Evolutionary conservation across 37 sponge, comb jelly and placozoan genomes (phyloP), one percentile per base, ranked within the genome.

Genomic region (Crambe crambe): DNA sequence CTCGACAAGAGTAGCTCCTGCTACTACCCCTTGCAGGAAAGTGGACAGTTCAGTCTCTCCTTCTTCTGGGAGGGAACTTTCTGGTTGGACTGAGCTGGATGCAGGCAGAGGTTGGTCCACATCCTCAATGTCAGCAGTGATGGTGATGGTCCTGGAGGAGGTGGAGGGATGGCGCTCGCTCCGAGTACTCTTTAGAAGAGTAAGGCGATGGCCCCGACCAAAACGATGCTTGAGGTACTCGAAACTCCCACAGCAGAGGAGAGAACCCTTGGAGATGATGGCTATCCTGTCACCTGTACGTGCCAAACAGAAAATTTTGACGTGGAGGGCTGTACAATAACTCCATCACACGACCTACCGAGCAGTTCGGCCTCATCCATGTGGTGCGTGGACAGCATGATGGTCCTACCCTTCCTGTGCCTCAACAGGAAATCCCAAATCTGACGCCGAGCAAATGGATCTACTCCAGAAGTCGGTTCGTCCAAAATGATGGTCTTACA

Each of bases 361-460:
- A 97, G 90, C 3, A 96, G 67, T 44, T 99, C 99, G 3, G 99
- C 99, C 70, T 99, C 99, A 64, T 99, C 99, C 99, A 99, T 99
- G 88, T 96, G 92, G 78, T 99, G 99, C 0, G 99, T 99, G 78
- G 95, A 90, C 31, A 99, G 81, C 80, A 99, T 89, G 58, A 96
- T 93, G 56, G 97, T 97, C 2, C 88, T 86, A 1, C 85, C 88
- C 29, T 79, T 80, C 74, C 81, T 86, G 29, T 80, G 74, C 56
- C 85, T 77, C 30, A 83, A 57, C 27, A 98, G 39, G 78, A 98
- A 89, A 67, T 98, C 97, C 99, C 99, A 98, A 2, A 98, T 98
- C 72, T 92, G 97, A 21, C 94, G 57, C 35, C 99, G 37, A 21
- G 99, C 94, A 42, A 81, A 89, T 0, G 99, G 96, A 76, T 98